Conservation (phyloP, 2,797 vertebrate species). For the Coendou prehensilis region DNA sequence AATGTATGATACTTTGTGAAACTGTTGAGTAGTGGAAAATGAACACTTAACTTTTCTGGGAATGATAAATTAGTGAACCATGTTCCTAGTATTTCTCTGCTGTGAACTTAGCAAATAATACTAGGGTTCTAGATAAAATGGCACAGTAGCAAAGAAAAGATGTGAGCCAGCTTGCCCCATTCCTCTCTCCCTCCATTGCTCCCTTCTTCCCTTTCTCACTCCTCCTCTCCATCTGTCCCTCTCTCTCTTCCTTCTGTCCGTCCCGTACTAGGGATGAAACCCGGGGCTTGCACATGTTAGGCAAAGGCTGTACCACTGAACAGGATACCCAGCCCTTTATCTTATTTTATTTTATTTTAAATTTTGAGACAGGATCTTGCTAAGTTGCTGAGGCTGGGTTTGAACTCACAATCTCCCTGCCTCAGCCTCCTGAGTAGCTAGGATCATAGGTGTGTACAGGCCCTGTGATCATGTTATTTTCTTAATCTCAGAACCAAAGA, state of each 20-base stretch:
- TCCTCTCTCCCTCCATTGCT: neutral
- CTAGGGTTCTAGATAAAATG: conserved; percentile 60
- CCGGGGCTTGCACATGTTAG: no score
- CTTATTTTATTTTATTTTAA: neutral
- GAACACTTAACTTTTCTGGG: neutral
- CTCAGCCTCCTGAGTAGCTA: neutral
- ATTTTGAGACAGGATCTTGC: neutral
- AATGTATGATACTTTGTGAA: conserved; percentile 10
- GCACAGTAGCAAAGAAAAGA: conserved; percentile 45
- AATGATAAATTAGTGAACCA: conserved; percentile 6
- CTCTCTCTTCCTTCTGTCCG: neutral
- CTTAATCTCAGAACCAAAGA: conserved; percentile 8
- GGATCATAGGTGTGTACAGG: neutral
- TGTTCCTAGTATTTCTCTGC: neutral
- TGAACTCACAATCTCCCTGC: neutral
- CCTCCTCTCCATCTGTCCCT: no score
- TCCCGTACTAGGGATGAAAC: no score
- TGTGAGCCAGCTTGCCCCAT: neutral
- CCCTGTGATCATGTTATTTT: conserved; percentile 2
- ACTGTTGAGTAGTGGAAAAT: conserved; percentile 17
- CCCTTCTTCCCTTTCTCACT: no score
- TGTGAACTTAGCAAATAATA: conserved; percentile 18
- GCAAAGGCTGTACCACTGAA: no score
- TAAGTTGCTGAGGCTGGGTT: neutral
- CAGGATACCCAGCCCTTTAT: neutral